Evolutionary conservation across 2,113 vertebrate genomes (phyloP).

Genomic region (Hippolais icterina): DNA sequence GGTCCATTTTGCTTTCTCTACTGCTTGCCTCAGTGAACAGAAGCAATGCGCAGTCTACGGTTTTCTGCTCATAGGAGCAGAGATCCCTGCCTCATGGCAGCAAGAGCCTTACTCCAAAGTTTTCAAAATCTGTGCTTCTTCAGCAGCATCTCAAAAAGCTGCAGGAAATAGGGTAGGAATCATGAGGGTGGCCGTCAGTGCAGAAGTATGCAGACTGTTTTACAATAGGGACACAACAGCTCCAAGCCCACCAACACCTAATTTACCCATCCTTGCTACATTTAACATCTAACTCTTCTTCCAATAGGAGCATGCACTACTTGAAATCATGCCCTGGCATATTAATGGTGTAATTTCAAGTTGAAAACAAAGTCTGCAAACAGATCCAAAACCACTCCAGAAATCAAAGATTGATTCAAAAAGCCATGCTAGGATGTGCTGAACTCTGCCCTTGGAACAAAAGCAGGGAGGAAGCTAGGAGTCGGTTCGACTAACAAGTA

Average conservation of each 20-base stretch:
- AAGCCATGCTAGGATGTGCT: neutral
- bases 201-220: neutral
- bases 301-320: neutral
- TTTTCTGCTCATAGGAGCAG: neutral
- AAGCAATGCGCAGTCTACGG: fast-evolving
- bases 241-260: neutral
- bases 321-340: neutral
- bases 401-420: neutral
- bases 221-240: neutral
- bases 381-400: neutral
- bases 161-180: neutral
- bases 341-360: neutral
- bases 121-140: neutral
- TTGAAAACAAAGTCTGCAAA: neutral
- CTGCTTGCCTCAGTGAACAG: neutral
- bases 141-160: neutral
- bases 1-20: neutral
- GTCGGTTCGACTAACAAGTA: neutral
- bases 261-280: neutral
- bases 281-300: neutral
- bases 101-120: neutral
- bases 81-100: neutral
- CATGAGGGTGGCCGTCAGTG: neutral
- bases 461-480: neutral
- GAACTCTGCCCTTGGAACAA: neutral